Evolutionary conservation across 2,797 vertebrate species (phyloP).

Genomic region (Mormyrus hasselquistii): DNA sequence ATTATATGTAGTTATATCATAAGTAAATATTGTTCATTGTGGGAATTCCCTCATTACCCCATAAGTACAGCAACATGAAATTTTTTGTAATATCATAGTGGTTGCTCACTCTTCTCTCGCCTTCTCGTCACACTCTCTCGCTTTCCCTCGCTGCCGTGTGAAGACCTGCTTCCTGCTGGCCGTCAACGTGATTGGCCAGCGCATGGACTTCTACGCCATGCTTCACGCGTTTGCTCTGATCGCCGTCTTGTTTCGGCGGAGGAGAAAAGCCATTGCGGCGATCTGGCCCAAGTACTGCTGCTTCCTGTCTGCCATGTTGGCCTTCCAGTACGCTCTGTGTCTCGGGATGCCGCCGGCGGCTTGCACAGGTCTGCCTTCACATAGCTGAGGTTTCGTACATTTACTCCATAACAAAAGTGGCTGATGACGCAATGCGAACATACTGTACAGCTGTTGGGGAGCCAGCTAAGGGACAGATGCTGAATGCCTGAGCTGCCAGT

Average conservation of each 20-base stretch:
- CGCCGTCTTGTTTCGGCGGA: conserved; percentile 78
- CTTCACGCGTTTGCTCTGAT: conserved; percentile 86
- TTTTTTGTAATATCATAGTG: not conserved
- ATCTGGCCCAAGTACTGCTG: conserved; percentile 98
- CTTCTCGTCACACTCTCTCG: not conserved
- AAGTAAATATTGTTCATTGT: not conserved
- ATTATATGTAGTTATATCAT: not conserved
- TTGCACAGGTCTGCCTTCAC: conserved; percentile 68
- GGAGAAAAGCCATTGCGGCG: conserved; percentile 95
- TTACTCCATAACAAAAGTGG: not conserved
- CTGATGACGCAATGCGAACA: not conserved
- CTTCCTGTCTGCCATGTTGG: conserved; percentile 88
- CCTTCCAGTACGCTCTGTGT: conserved; percentile 89
- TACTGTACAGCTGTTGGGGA: not conserved
- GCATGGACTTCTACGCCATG: conserved; percentile 98
- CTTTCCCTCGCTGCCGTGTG: not conserved
- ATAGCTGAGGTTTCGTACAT: not conserved
- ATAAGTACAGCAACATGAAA: not conserved
- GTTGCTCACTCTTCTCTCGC: not conserved
- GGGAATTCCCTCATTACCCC: not conserved
- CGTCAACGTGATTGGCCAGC: conserved; percentile 91
- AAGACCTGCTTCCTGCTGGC: conserved; percentile 92
- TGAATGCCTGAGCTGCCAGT: not conserved
- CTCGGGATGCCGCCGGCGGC: conserved; percentile 91
- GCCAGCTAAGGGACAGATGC: not conserved